Conservation (phyloP, 2,113 vertebrate species). For the Cyphomyrus discorhynchus region DNA sequence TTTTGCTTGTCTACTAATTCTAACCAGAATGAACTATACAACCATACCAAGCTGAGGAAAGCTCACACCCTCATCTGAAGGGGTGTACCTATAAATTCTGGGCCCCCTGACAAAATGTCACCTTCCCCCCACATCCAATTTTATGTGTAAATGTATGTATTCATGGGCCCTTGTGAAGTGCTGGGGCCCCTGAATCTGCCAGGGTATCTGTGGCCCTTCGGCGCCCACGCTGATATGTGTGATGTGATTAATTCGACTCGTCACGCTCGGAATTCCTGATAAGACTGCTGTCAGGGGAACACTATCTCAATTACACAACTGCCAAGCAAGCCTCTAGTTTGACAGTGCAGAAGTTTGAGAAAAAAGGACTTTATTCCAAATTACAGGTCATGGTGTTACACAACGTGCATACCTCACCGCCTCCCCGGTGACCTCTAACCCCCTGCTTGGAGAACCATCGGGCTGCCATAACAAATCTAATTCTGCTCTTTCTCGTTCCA, state of each 20-base stretch:
- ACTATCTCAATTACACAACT: background rate
- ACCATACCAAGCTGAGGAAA: background rate
- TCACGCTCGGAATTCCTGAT: background rate
- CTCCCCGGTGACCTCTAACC: background rate
- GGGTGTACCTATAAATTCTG: background rate
- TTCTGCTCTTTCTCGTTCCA: slow-evolving; percentile 45
- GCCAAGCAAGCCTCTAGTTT: background rate
- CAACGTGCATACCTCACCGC: background rate
- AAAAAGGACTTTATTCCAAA: background rate
- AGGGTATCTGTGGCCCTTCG: background rate
- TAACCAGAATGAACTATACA: background rate
- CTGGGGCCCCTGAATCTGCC: background rate
- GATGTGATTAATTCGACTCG: background rate
- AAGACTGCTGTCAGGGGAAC: background rate
- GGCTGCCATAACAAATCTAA: slow-evolving; percentile 17
- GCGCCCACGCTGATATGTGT: background rate
- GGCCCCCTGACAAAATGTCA: background rate
- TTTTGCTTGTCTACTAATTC: background rate
- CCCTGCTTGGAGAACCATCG: background rate
- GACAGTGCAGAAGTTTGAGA: background rate
- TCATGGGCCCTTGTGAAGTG: background rate
- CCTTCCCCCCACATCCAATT: background rate
- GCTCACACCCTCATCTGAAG: background rate
- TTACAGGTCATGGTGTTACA: background rate
- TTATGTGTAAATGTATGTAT: background rate